Evolutionary conservation across 2,797 vertebrate species (phyloP).

Genomic region (Knipowitschia caucasica): DNA sequence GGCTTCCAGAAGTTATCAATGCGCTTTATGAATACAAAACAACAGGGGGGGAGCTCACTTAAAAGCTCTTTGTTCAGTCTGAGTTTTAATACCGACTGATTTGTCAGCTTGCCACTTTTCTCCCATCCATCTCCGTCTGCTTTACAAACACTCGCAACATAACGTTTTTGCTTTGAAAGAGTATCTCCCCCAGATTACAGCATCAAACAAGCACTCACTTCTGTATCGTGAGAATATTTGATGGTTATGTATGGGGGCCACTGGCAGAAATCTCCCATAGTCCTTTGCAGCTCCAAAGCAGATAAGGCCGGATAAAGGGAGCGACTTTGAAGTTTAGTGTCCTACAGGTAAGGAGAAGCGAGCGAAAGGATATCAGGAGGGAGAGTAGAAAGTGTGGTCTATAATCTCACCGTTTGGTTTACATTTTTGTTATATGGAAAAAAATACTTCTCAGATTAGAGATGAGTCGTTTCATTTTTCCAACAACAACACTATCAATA

Average conservation of each 20-base stretch:
- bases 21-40: constrained; percentile 5
- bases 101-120: constrained; percentile 13
- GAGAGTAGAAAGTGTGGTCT: constrained; percentile 2
- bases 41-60: background rate
- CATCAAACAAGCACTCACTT: constrained; percentile 42
- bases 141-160: constrained; percentile 11
- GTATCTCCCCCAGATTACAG: constrained; percentile 30
- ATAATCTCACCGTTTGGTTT: no score
- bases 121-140: background rate
- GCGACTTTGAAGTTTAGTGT: constrained; percentile 44
- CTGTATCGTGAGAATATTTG: constrained; percentile 7
- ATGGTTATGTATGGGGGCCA: constrained; percentile 1
- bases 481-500: no score
- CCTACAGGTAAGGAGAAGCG: constrained; percentile 32
- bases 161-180: constrained; percentile 31
- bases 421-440: no score
- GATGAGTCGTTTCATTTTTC: no score
- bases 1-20: background rate
- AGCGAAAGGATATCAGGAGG: background rate
- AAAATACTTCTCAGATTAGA: no score
- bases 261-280: constrained; percentile 33
- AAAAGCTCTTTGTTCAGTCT: background rate
- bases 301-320: constrained; percentile 37
- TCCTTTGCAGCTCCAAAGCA: constrained; percentile 38
- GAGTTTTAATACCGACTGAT: constrained; percentile 6